Base-by-base conservation (phyloP, 2,888 invertebrate genomes). In the Diarsia mendica region DNA sequence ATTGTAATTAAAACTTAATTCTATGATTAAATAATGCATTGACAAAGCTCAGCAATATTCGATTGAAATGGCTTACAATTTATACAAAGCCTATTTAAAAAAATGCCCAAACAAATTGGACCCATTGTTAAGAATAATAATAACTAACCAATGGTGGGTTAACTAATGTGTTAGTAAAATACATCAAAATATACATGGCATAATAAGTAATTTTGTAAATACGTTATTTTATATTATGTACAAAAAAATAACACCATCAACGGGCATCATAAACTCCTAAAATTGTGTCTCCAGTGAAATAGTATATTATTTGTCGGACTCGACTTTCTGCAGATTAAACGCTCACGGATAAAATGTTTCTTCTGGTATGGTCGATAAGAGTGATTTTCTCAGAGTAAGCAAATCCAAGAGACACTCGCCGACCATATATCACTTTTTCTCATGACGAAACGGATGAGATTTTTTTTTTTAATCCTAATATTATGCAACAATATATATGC, bases 41-140 rank as follows among this genome's bases (percentile, higher is more conserved):
- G 6, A 13, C 13, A 53, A 55, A 67, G 55, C 75, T 63, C 11
- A 18, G 0, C 49, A 55, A 55, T 48, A 64, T 39, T 58, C 18
- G 18, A 67, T 55, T 15, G n/a, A 55, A 61, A 39, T 79, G 5
- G 55, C 23, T 60, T 72, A 46, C 1, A 65, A 58, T 39, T 23
- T 23, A 64, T 53, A 46, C 23, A 23, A 67, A 77, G 13, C 63
- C 48, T 68, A 76, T 68, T 65, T 39, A 82, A 72, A 23, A 65
- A 72, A 85, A 82, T 85, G 77, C 66, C 71, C 82, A 69, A 82
- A 76, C 13, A 63, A 3, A 65, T 85, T 82, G 82, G 85, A 85
- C 86, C 84, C 72, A 64, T 67, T 65, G 53, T 65, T 75, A 23
- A 72, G 8, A 72, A 49, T 61, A 66, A 46, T 66, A 61, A 67